These are phyloP conservation scores for Harpagoxenus sublaevis DNA, from an alignment of 2,888 invertebrate genomes.

Conservation along the genomic window DNA sequence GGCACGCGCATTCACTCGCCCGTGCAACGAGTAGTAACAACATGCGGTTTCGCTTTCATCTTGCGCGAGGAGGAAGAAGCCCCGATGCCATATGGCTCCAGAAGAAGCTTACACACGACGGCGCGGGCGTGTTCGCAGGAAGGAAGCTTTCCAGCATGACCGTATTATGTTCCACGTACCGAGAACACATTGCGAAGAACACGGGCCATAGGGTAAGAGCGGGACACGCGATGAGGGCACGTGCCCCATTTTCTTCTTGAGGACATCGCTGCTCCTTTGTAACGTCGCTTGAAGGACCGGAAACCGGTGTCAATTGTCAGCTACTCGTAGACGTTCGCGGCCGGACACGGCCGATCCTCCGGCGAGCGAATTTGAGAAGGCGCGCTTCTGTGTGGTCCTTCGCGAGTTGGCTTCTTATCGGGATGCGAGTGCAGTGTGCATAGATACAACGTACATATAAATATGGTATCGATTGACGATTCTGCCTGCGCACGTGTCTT, in stretches of 20 bases:
- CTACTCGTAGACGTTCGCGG: slow-evolving; percentile 64
- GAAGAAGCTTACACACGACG: slow-evolving; percentile 42
- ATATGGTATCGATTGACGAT: not conserved
- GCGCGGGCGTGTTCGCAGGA: slow-evolving; percentile 68
- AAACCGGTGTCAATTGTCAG: slow-evolving; percentile 81
- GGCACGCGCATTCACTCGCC: slow-evolving; percentile 54
- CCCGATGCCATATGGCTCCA: slow-evolving; percentile 74
- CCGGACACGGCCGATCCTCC: slow-evolving; percentile 59
- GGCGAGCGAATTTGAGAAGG: slow-evolving; percentile 57
- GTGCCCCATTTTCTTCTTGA: slow-evolving; percentile 73
- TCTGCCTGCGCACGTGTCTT: not conserved
- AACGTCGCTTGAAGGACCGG: slow-evolving; percentile 69
- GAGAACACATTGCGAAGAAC: slow-evolving; percentile 74
- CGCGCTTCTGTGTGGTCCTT: slow-evolving; percentile 68
- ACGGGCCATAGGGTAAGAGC: slow-evolving; percentile 59
- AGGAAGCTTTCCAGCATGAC: slow-evolving; percentile 78
- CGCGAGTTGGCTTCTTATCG: slow-evolving; percentile 56
- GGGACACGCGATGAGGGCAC: slow-evolving; percentile 79
- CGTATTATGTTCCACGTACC: slow-evolving; percentile 78
- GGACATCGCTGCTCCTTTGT: slow-evolving; percentile 61
- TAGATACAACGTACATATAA: slow-evolving; percentile 20
- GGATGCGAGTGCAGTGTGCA: not conserved
- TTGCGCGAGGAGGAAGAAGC: slow-evolving; percentile 70
- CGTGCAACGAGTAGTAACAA: slow-evolving; percentile 55
- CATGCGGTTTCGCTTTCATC: slow-evolving; percentile 71